These are phyloP conservation scores for Aplidium turbinatum DNA, from an alignment of 23 tunicate genomes.

Conservation along the genomic window DNA sequence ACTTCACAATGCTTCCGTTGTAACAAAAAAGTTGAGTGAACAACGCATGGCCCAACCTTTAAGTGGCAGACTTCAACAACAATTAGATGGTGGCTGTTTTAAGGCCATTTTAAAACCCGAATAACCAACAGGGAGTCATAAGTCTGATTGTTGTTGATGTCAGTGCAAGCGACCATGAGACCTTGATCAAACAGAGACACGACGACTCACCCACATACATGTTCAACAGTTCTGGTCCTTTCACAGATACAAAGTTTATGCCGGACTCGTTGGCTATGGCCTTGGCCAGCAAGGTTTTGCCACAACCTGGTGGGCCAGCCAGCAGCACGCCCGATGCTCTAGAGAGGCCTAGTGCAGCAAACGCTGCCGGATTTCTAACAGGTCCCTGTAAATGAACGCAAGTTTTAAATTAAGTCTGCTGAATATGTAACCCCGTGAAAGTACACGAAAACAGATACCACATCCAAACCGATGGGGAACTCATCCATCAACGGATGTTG, in stretches of 20 bases:
- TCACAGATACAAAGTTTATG: slow-evolving; percentile 84
- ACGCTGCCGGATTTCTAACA: slow-evolving; percentile 73
- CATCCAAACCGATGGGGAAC: too few species aligned
- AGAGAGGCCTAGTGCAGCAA: slow-evolving; percentile 65
- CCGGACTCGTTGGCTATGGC: slow-evolving; percentile 95
- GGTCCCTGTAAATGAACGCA: slow-evolving; percentile 56
- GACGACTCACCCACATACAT: slow-evolving; percentile 96
- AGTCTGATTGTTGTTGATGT: too few species aligned
- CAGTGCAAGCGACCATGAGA: not conserved
- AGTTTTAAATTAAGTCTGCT: not conserved
- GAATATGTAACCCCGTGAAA: too few species aligned
- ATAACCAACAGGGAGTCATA: too few species aligned
- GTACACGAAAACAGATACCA: too few species aligned
- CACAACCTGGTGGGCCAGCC: slow-evolving; percentile 96
- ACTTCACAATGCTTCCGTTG: too few species aligned
- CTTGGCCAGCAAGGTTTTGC: slow-evolving; percentile 89
- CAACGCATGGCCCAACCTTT: too few species aligned
- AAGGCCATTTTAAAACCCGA: too few species aligned
- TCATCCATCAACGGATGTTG: too few species aligned
- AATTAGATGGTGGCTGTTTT: too few species aligned
- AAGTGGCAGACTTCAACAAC: too few species aligned
- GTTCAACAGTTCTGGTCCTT: slow-evolving; percentile 92
- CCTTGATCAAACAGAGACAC: not conserved
- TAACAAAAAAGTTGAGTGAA: too few species aligned
- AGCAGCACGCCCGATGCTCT: slow-evolving; percentile 78